Evolutionary conservation across 2,888 invertebrate genomes (phyloP), one percentile per base, ranked within the genome.

Genomic region (Synanthedon formicaeformis): DNA sequence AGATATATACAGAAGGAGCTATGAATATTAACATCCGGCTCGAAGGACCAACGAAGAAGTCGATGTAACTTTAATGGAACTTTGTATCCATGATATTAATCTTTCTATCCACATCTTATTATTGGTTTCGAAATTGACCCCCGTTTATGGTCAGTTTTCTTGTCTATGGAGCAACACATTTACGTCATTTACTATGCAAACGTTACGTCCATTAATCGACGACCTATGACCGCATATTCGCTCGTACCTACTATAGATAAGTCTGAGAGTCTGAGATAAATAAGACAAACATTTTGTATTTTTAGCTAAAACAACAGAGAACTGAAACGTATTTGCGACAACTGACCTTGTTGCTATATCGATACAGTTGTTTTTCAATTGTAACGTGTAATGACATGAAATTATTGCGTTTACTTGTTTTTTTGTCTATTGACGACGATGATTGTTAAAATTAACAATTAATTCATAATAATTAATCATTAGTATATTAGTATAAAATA

Each of bases 211-310:
- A 4, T 14, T 13, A 45, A 45, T 8, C n/a, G 14, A 13, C 14
- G 45, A 14, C 45, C 51, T 55, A 56, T 52, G 55, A 55, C 52
- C 52, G 55, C 55, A 41, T 54, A 55, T 52, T 53, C 51, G 54
- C 54, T 54, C 51, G 40, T 13, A 14, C 34, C 45, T 41, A 50
- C 52, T 63, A 66, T 61, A 48, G 18, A 16, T 49, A 49, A 13
- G 49, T 16, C 49, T 12, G 55, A 62, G 60, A 70, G 72, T 62
- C 58, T 61, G 58, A 54, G 76, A 78, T 80, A 75, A 70, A 58
- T 45, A 55, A 66, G 61, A 70, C 69, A 78, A 71, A 78, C 63
- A 66, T 10, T 34, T 23, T 60, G 53, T 56, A 63, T 64, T 60
- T 49, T 60, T 54, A 64, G 58, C 58, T 63, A 62, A 66, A 60